These are phyloP conservation scores for Amia ocellicauda DNA, from an alignment of 2,113 vertebrate species.

Conservation along the genomic window DNA sequence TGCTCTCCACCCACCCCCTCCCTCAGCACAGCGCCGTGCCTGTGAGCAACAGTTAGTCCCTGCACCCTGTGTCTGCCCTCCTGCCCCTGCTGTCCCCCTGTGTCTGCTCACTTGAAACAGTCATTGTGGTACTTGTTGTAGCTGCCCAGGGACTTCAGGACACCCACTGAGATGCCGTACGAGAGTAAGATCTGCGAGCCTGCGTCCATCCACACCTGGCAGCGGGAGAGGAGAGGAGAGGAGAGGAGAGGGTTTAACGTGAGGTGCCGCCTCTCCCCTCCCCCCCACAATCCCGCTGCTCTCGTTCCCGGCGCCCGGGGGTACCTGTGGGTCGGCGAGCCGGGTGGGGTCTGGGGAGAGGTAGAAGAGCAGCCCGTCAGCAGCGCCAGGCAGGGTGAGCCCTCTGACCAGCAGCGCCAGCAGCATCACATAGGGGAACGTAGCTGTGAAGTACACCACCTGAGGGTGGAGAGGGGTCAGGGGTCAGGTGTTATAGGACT, in stretches of 20 bases:
- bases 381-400: constrained; percentile 12
- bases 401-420: constrained; percentile 15
- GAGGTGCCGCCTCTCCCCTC: too few species aligned
- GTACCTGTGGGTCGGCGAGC: constrained; percentile 19
- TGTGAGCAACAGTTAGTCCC: background rate
- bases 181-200: constrained; percentile 80
- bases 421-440: constrained; percentile 17
- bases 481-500: background rate
- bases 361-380: constrained; percentile 7
- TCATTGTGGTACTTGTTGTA: constrained; percentile 79
- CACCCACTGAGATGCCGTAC: constrained; percentile 74
- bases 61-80: too few species aligned
- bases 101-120: constrained; percentile 69
- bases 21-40: background rate
- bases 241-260: background rate
- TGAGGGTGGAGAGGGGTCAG: background rate
- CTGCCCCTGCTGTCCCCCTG: too few species aligned
- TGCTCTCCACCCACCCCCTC: background rate
- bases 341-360: constrained; percentile 8
- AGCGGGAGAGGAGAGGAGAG: constrained; percentile 19
- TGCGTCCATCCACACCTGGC: constrained; percentile 78
- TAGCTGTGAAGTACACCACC: constrained; percentile 21
- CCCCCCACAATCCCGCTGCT: too few species aligned
- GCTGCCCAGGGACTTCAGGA: constrained; percentile 74
- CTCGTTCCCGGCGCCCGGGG: background rate